Base-by-base conservation (phyloP, 92 coral and sea anemone species). In the Hydrozoanthus gracilis region DNA sequence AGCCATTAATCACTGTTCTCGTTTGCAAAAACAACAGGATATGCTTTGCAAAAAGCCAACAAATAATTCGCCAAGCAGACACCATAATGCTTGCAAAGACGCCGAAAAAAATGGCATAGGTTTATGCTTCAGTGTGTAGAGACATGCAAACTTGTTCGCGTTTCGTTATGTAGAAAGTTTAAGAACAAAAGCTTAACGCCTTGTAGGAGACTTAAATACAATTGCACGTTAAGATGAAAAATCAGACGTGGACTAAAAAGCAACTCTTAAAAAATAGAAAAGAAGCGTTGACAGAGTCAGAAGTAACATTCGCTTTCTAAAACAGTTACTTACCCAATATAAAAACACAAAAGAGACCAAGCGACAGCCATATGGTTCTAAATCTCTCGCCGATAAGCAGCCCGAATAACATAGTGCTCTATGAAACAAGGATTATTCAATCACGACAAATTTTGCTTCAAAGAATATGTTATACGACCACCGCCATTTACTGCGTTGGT, bases 271-370 rank as follows among this genome's bases (percentile, higher is more conserved):
- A 80, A 20, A 64, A 39, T 48, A 27, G 47, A 79, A 16, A 15
- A 13, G 4, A 52, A 12, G 62, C 61, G 73, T 68, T 17, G 64
- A 58, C 50, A 70, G 62, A 49, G 47, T 65, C 10, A 14, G 39
- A 27, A 27, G 15, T 27, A 16, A 16, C 17, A 61, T 39, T 78
- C 83, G 11, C 70, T 44, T 44, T n/a, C 11, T 20, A 13, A 14
- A 5, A 39, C 9, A 64, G 6, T 64, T 48, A 68, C 85, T 80
- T 65, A 80, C 85, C 85, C 18, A 80, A 80, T 80, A 80, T 65
- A 17, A 80, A 70, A 8, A 65, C 55, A 80, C 60, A 65, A 80
- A 49, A 17, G 49, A 67, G 4, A 48, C 62, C 47, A 4, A 18
- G 20, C 48, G 64, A 73, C 8, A 80, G 54, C 74, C 58, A 67